These are phyloP conservation scores for Drosophila cognata DNA, from an alignment of 2,888 invertebrate species.

Conservation along the genomic window DNA sequence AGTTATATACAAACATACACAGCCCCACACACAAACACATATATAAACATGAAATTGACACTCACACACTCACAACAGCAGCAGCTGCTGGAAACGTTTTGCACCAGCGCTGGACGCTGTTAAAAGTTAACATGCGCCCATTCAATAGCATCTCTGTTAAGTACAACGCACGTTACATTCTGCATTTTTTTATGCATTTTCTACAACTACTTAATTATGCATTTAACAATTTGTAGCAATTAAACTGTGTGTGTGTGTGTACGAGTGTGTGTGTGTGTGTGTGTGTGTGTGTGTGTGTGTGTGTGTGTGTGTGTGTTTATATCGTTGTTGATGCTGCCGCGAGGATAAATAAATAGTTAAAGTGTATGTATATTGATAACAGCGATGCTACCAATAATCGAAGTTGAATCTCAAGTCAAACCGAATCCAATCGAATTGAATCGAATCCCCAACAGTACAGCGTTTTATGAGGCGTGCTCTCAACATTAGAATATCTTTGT, in stretches of 20 bases:
- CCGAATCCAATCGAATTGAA: conserved; percentile 12
- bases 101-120: conserved; percentile 44
- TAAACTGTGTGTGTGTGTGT: not conserved
- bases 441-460: conserved; percentile 49
- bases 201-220: conserved; percentile 35
- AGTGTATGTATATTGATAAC: conserved; percentile 41
- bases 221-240: conserved; percentile 34
- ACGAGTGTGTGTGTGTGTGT: not conserved
- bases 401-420: conserved; percentile 5
- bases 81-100: conserved; percentile 23
- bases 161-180: conserved; percentile 51
- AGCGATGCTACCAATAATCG: conserved; percentile 15
- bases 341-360: conserved; percentile 1
- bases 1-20: conserved; percentile 37
- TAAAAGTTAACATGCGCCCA: conserved; percentile 43
- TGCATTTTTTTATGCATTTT: conserved; percentile 31
- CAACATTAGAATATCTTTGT: conserved; percentile 78
- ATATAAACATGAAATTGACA: conserved; percentile 3
- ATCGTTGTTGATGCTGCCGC: conserved; percentile 60
- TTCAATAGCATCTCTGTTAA: conserved; percentile 47
- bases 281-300: not conserved
- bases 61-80: conserved; percentile 17
- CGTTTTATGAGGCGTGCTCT: conserved; percentile 77
- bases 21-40: conserved; percentile 6
- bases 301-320: conserved; percentile 1